Evolutionary conservation across 2,113 vertebrate genomes (phyloP).

Genomic region (Trichechus manatus): DNA sequence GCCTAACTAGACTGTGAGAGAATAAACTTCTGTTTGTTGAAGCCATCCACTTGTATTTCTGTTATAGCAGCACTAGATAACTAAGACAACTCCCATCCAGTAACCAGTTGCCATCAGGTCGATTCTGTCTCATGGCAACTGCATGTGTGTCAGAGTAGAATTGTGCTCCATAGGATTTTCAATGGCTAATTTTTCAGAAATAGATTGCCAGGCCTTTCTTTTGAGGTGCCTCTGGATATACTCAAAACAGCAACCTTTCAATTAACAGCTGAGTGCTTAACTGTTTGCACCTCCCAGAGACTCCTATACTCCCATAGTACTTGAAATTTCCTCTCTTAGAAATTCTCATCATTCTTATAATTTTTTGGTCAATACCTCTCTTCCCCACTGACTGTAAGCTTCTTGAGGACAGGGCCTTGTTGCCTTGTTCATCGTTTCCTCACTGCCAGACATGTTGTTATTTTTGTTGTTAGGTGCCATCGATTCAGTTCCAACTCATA

Average conservation of each 20-base stretch:
- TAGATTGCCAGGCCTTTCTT: neutral
- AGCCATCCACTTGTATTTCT: too few relatives aligned
- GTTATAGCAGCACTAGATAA: too few relatives aligned
- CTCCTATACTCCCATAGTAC: neutral
- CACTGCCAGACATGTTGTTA: too few relatives aligned
- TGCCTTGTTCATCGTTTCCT: neutral
- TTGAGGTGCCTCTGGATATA: neutral
- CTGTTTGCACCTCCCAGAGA: neutral
- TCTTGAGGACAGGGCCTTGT: neutral
- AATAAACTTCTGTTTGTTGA: too few relatives aligned
- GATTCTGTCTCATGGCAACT: neutral
- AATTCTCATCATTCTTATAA: neutral
- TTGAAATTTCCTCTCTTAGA: conserved; percentile 3
- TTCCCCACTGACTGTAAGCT: neutral
- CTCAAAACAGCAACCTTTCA: neutral
- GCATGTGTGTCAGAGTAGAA: neutral
- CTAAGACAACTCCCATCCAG: too few relatives aligned
- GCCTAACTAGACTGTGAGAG: too few relatives aligned
- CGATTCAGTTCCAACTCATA: too few relatives aligned
- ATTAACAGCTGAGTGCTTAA: neutral
- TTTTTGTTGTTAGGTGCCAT: too few relatives aligned
- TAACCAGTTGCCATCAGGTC: neutral
- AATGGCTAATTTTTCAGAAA: neutral
- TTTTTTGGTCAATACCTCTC: conserved; percentile 30
- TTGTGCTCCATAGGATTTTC: neutral